Percentiles rank a stretch among this genome's conserved stretches.
Evolutionary conservation across 2,113 vertebrate species (phyloP).

Genomic region (Eptatretus burgeri): DNA sequence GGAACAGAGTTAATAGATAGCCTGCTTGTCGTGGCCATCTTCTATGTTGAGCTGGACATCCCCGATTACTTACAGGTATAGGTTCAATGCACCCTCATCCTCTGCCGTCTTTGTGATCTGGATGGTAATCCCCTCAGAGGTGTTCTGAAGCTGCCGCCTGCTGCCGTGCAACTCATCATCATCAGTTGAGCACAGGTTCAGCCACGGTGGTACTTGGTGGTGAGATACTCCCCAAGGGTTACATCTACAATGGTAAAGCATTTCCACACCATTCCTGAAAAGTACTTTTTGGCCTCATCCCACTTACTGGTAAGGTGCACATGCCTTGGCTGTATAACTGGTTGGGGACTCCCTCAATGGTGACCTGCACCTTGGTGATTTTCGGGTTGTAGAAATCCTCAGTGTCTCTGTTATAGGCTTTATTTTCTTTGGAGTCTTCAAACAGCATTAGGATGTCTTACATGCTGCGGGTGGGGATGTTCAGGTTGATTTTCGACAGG

Average conservation of each 20-base stretch:
- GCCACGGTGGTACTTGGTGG: no score
- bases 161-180: no score
- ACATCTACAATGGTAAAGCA: no score
- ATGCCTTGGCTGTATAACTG: not conserved
- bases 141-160: not conserved
- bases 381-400: not conserved
- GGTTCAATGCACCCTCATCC: not conserved
- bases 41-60: not conserved
- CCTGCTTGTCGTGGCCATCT: not conserved
- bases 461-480: not conserved
- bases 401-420: not conserved
- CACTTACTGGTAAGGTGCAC: not conserved
- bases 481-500: not conserved
- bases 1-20: no score
- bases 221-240: no score
- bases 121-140: not conserved
- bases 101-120: not conserved
- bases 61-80: not conserved
- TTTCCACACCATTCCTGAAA: not conserved
- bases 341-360: not conserved
- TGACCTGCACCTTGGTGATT: not conserved
- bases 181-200: no score
- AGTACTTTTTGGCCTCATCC: not conserved
- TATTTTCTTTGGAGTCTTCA: not conserved
- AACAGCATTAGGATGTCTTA: not conserved